Base-by-base conservation (phyloP, 2,888 invertebrate species). In the Leucoma salicis region DNA sequence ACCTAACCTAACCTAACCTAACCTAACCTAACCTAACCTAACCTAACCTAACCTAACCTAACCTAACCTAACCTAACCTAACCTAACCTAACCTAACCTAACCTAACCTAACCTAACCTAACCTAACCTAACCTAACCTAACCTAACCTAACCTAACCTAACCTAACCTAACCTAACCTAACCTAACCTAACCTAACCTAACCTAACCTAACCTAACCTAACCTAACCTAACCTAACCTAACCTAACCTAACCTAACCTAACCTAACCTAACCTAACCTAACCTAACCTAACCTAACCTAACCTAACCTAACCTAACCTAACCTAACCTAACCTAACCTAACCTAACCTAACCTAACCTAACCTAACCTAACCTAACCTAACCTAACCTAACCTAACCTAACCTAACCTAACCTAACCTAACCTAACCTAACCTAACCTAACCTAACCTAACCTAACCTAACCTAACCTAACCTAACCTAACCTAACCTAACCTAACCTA, bases 1-100 rank as follows among this genome's bases (percentile, higher is more conserved):
- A 43, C 48, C 48, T 48, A 48, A 48, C 49, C 45, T 42, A 46
- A 46, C 49, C 45, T 45, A 45, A 45, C 45, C 49, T 42, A 38
- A 35, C 41, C 38, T 46, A 38, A 35, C 38, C 35, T 42, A 36
- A 32, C 37, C 38, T 39, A 42, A 35, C 39, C 37, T 39, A 43
- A 40, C 18, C 18, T 42, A 43, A 43, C 47, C 47, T 42, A 41
- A 43, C 43, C 40, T 43, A 40, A 43, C 42, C 42, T 42, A 40
- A 39, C 42, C 39, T 39, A 39, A 42, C 39, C 35, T 35, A 36
- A 42, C 34, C 35, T 34, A 37, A 37, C 31, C 34, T 34, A 29
- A 34, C 31, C 31, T 35, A 35, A 35, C 29, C 36, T 35, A 39
- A 40, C 40, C 40, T 40, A 40, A 34, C 35, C 37, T 31, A 33